A percentile compares a stretch with the other conserved stretches of the same genome.
Conservation (phyloP, 2,113 vertebrate species). For the Tympanuchus pallidicinctus region DNA sequence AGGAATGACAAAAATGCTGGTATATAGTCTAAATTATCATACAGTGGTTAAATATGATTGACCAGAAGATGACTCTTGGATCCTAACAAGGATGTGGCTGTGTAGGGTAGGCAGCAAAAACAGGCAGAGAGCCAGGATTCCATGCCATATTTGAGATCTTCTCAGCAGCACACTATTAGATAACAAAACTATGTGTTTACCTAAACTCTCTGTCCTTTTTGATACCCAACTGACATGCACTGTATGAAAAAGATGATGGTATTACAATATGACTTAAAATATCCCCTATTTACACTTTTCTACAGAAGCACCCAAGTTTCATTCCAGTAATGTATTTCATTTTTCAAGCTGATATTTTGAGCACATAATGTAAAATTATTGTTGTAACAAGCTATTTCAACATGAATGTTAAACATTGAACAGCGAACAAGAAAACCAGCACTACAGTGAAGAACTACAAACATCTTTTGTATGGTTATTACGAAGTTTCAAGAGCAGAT, state of each 20-base stretch:
- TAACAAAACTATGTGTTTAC: background rate
- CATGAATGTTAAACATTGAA: too few species aligned
- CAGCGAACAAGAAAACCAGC: background rate
- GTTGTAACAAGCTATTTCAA: background rate
- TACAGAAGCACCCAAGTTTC: background rate
- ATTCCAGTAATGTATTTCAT: background rate
- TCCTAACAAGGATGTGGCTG: background rate
- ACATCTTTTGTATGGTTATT: background rate
- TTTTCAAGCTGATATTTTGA: background rate
- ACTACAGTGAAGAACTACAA: background rate
- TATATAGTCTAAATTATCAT: background rate
- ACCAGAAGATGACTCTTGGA: background rate
- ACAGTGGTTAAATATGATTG: background rate
- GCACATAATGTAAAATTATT: background rate
- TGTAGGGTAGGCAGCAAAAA: background rate
- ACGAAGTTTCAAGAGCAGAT: background rate
- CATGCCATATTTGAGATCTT: background rate
- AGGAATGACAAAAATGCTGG: background rate
- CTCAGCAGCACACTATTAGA: background rate
- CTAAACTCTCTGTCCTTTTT: background rate
- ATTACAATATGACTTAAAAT: background rate
- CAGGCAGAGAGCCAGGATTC: background rate
- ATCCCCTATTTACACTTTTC: background rate
- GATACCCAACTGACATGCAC: background rate
- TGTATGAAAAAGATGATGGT: background rate